Evolutionary conservation across 2,888 invertebrate genomes (phyloP).

Genomic region (Chloromyia formosa): DNA sequence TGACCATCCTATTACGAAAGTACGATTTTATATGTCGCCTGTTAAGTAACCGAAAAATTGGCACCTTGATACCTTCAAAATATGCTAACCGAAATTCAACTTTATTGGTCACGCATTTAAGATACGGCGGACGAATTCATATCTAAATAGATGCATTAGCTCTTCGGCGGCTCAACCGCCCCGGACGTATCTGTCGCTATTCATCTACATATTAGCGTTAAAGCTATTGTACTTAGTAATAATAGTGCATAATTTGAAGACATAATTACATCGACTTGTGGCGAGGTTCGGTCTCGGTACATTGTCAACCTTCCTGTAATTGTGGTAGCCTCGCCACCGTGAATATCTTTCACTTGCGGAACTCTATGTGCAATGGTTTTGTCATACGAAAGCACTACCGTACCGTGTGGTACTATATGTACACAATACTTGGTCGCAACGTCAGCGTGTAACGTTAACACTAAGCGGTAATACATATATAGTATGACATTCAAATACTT

Average conservation of each 20-base stretch:
- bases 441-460: neutral
- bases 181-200: too few species aligned
- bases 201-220: too few species aligned
- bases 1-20: too few species aligned
- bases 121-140: too few species aligned
- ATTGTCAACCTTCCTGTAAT: neutral
- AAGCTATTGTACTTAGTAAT: neutral
- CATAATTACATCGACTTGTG: slow-evolving; percentile 23
- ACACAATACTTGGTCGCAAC: neutral
- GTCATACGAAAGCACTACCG: neutral
- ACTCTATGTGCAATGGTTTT: slow-evolving; percentile 3
- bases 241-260: slow-evolving; percentile 8
- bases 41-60: too few species aligned
- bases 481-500: slow-evolving; percentile 27
- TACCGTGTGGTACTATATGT: too few species aligned
- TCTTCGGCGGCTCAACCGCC: too few species aligned
- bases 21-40: too few species aligned
- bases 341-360: neutral
- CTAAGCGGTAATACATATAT: slow-evolving; percentile 8
- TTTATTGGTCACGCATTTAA: too few species aligned
- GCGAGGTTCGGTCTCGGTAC: neutral
- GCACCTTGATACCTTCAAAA: too few species aligned
- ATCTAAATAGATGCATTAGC: too few species aligned
- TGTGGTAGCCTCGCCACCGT: neutral
- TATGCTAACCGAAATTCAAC: too few species aligned